Percentiles rank a stretch among this genome's conserved stretches.
Evolutionary conservation across 2,113 vertebrate genomes (phyloP).

Genomic region (Herpailurus yagouaroundi): DNA sequence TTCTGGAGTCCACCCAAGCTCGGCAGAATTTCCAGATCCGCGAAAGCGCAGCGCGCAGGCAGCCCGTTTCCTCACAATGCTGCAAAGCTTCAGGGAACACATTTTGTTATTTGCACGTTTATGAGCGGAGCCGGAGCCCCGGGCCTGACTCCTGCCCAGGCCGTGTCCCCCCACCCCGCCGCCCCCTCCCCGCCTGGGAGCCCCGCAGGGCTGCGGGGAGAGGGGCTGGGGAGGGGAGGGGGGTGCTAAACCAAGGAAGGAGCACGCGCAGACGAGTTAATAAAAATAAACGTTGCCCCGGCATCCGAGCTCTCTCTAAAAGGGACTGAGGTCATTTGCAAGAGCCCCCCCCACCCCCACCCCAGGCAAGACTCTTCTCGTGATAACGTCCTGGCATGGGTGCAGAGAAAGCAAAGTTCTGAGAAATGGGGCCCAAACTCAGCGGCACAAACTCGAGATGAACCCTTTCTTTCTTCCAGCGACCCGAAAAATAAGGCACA

Average conservation of each 20-base stretch:
- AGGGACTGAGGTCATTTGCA: slow-evolving; percentile 24
- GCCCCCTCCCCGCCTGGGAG: slow-evolving; percentile 64
- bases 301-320: slow-evolving; percentile 61
- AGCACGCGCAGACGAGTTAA: slow-evolving; percentile 68
- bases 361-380: background rate
- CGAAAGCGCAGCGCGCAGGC: slow-evolving; percentile 39
- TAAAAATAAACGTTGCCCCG: slow-evolving; percentile 67
- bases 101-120: slow-evolving; percentile 82
- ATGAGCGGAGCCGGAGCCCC: slow-evolving; percentile 68
- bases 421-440: slow-evolving; percentile 59
- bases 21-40: slow-evolving; percentile 72
- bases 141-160: slow-evolving; percentile 59
- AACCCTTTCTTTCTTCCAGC: background rate
- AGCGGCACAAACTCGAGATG: background rate
- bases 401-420: slow-evolving; percentile 71
- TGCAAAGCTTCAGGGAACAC: slow-evolving; percentile 80
- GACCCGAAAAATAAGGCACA: slow-evolving; percentile 9
- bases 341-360: too few species aligned
- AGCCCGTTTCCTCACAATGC: slow-evolving; percentile 72
- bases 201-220: slow-evolving; percentile 13
- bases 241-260: background rate
- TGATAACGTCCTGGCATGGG: background rate
- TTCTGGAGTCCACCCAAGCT: slow-evolving; percentile 64
- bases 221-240: background rate
- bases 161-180: background rate